Evolutionary conservation across 1,140 invertebrate genomes (phyloP), one percentile per base, ranked within the genome.

Genomic region (Geopemphigus sp.): DNA sequence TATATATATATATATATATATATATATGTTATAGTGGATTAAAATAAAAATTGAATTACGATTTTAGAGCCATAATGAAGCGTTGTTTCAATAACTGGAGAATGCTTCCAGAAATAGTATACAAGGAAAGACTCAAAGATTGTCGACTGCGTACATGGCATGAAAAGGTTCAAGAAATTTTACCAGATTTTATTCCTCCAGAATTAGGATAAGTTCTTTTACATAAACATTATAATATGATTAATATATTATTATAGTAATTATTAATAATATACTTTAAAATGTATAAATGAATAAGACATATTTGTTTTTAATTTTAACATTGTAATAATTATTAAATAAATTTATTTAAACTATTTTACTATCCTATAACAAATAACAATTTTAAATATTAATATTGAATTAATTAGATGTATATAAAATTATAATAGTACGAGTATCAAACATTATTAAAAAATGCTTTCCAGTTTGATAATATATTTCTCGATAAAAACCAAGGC

Each of bases 141-240:
- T 32, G 72, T 12, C 17, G 80, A 56, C 26, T 81, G 53, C 70
- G 80, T 22, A 24, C 29, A 26, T 81, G 80, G 80, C 66, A 74
- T 29, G 80, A 81, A 72, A 81, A 81, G 53, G 80, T 81, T 63
- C 70, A 74, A 76, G 80, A 81, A 74, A 81, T 81, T 74, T 39
- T 81, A 61, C 80, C 80, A 29, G 80, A 81, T 45, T 81, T 74
- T 24, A 76, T 54, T 53, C 59, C 78, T 19, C 74, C 74, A 19
- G 57, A 63, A 47, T 29, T 76, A 39, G 29, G 45, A 47, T 66
- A 50, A 50, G 8, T 12, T 50, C 12, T 50, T 12, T 50, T 12
- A 12, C 47, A 50, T 32, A 63, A 32, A 63, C 19, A 32, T 63
- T 63, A 32, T n/a, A 8, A 19, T 17, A 63, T 6, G 19, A 3